These are phyloP conservation scores for Acropternis orthonyx DNA, from an alignment of 2,797 vertebrate species.

Conservation along the genomic window DNA sequence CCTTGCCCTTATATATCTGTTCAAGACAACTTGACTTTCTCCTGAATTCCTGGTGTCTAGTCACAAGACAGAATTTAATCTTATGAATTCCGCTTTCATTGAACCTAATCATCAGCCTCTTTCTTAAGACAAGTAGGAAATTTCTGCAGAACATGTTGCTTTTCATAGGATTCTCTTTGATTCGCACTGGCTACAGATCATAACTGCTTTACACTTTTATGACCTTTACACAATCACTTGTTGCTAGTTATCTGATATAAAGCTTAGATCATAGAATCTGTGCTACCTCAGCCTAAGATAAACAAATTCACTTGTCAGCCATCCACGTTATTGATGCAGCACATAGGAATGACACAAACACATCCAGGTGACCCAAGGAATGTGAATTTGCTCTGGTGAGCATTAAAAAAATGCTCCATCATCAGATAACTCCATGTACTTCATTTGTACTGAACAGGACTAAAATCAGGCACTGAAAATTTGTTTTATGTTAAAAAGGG, in stretches of 20 bases:
- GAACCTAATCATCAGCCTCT: background rate
- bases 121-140: background rate
- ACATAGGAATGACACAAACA: background rate
- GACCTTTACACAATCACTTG: background rate
- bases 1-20: background rate
- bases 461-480: background rate
- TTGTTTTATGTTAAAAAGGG: background rate
- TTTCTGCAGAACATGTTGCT: background rate
- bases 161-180: background rate
- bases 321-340: rapidly evolving
- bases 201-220: background rate
- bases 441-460: background rate
- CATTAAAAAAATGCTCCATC: background rate
- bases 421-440: background rate
- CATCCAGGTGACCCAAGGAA: background rate
- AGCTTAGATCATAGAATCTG: background rate
- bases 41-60: background rate
- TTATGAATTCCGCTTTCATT: background rate
- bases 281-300: background rate
- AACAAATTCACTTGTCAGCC: background rate
- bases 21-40: background rate
- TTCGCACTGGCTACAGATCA: rapidly evolving
- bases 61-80: background rate
- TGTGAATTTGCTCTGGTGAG: background rate
- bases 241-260: background rate